Conservation (phyloP, 2,113 vertebrate species). For the Melanotaenia duboulayi region DNA sequence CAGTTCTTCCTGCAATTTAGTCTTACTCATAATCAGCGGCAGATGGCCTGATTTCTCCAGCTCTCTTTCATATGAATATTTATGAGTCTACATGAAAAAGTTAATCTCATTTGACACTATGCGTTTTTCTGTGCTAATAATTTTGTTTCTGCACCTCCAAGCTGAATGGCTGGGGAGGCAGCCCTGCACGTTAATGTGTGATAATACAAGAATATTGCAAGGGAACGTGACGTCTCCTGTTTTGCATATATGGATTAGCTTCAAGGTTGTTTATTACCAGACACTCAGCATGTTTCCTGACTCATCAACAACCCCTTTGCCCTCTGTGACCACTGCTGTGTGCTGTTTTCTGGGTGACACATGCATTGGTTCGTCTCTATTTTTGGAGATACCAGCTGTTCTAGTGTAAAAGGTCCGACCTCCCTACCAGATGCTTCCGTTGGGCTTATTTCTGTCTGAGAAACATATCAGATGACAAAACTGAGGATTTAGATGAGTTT, state of each 20-base stretch:
- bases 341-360: slow-evolving; percentile 33
- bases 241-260: background rate
- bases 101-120: slow-evolving; percentile 17
- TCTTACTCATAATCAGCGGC: background rate
- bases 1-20: background rate
- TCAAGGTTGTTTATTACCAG: background rate
- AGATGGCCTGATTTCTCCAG: background rate
- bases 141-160: slow-evolving; percentile 36
- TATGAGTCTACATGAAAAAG: background rate
- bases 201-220: background rate
- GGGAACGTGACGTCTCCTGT: background rate
- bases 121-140: slow-evolving; percentile 11
- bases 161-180: background rate
- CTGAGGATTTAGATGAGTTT: background rate
- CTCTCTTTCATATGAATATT: slow-evolving; percentile 20
- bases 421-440: background rate
- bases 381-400: slow-evolving; percentile 41
- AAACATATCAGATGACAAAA: slow-evolving; percentile 5
- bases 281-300: slow-evolving; percentile 25
- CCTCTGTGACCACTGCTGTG: slow-evolving; percentile 8
- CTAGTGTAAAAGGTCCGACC: background rate
- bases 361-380: slow-evolving; percentile 30
- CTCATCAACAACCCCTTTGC: slow-evolving; percentile 25
- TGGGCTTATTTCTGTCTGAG: background rate
- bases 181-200: background rate